These are phyloP conservation scores for Ctenicera cuprea DNA, from an alignment of 2,888 invertebrate genomes.

Conservation along the genomic window DNA sequence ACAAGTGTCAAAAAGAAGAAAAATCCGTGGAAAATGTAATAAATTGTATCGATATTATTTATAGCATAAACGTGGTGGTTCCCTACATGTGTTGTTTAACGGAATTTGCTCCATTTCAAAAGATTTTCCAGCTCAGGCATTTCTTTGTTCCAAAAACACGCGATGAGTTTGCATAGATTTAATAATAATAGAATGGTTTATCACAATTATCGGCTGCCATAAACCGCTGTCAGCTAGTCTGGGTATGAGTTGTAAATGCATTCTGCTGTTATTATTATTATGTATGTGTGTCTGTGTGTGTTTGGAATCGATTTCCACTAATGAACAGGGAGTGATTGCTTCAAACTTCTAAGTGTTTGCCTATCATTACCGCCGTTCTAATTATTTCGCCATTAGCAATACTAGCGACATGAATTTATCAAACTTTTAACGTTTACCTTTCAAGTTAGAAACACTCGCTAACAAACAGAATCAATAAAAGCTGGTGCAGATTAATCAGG, in stretches of 20 bases:
- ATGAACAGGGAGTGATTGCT: not conserved
- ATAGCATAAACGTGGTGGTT: conserved; percentile 52
- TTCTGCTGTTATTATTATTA: not conserved
- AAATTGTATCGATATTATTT: conserved; percentile 57
- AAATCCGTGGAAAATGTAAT: conserved; percentile 51
- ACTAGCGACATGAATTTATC: not conserved
- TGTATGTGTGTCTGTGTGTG: not conserved
- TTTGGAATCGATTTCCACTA: not conserved
- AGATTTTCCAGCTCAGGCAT: conserved; percentile 32
- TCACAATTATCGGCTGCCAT: conserved; percentile 32
- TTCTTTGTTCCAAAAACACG: conserved; percentile 35
- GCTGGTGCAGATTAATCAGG: too few relatives aligned
- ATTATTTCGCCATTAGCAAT: not conserved
- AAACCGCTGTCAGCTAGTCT: conserved; percentile 8
- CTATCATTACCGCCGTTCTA: conserved; percentile 7
- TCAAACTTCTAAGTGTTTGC: conserved; percentile 10
- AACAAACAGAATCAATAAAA: too few relatives aligned
- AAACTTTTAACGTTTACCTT: not conserved
- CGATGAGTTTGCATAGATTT: conserved; percentile 26
- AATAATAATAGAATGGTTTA: conserved; percentile 36
- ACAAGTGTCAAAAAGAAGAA: conserved; percentile 57
- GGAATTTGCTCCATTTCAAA: conserved; percentile 36
- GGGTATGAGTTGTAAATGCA: not conserved
- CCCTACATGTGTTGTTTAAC: conserved; percentile 26
- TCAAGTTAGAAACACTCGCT: too few relatives aligned